A percentile compares a stretch with the other conserved stretches of the same genome.
These are phyloP conservation scores for Lepilemur ruficaudatus DNA, from an alignment of 2,797 vertebrate species.

Conservation along the genomic window DNA sequence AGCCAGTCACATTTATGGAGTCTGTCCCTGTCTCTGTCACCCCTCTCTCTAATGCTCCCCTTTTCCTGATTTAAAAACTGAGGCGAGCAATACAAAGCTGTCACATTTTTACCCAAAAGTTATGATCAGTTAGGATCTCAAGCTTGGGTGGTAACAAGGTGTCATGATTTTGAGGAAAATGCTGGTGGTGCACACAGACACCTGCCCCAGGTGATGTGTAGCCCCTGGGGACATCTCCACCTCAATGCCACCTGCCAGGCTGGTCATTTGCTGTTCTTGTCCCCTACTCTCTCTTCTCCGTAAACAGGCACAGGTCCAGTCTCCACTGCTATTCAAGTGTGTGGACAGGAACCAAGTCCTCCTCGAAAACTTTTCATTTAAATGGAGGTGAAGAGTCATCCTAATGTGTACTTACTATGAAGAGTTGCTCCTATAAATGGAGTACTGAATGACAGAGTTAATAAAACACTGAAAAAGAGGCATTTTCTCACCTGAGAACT, in stretches of 20 bases:
- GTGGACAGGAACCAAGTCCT: not conserved
- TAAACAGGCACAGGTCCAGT: not conserved
- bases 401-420: slow-evolving; percentile 48
- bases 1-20: not conserved
- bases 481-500: slow-evolving; percentile 73
- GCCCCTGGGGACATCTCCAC: not conserved
- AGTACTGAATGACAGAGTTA: slow-evolving; percentile 39
- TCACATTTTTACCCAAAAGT: not conserved
- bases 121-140: not conserved
- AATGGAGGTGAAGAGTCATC: slow-evolving; percentile 52
- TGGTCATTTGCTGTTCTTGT: not conserved
- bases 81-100: not conserved
- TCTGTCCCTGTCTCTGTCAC: not conserved
- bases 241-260: not conserved
- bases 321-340: not conserved
- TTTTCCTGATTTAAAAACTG: not conserved
- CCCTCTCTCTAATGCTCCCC: no score
- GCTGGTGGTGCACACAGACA: not conserved
- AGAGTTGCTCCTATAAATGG: slow-evolving; percentile 48
- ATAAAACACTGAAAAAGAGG: slow-evolving; percentile 64
- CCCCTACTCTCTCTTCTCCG: not conserved
- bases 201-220: no score
- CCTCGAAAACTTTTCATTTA: slow-evolving; percentile 33
- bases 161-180: not conserved
- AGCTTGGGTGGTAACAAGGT: not conserved